phyloP scores from a whole-genome alignment of 2,113 vertebrate genomes.

The Prinia subflava region DNA sequence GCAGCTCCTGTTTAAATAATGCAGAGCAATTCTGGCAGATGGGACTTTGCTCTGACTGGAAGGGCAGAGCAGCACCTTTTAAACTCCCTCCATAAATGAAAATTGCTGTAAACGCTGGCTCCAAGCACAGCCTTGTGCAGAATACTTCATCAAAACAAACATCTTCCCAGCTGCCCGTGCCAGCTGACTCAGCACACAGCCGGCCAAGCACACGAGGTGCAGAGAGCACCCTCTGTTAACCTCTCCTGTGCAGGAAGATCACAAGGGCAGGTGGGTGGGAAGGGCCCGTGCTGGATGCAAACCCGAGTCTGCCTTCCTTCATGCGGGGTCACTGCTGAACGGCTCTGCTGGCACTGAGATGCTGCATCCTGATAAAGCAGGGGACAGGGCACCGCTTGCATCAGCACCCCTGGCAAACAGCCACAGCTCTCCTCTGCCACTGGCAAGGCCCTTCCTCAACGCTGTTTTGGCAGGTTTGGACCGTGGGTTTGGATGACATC shows the following conservation, averaged over 20 bases:
- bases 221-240: background rate
- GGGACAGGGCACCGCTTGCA: background rate
- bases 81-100: background rate
- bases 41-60: background rate
- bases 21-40: background rate
- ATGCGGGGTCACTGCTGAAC: background rate
- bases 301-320: background rate
- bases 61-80: constrained; percentile 14
- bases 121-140: background rate
- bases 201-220: background rate
- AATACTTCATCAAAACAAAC: constrained; percentile 29
- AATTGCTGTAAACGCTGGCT: background rate
- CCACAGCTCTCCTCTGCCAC: background rate
- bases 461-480: background rate
- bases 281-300: background rate
- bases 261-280: background rate
- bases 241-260: background rate
- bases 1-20: background rate
- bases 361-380: background rate
- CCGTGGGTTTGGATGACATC: background rate
- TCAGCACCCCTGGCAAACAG: background rate
- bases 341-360: background rate
- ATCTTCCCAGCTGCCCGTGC: constrained; percentile 18
- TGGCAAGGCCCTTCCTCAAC: background rate
- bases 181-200: constrained; percentile 61